Base-by-base conservation (phyloP, 2,113 vertebrate species). In the Octodon degus region DNA sequence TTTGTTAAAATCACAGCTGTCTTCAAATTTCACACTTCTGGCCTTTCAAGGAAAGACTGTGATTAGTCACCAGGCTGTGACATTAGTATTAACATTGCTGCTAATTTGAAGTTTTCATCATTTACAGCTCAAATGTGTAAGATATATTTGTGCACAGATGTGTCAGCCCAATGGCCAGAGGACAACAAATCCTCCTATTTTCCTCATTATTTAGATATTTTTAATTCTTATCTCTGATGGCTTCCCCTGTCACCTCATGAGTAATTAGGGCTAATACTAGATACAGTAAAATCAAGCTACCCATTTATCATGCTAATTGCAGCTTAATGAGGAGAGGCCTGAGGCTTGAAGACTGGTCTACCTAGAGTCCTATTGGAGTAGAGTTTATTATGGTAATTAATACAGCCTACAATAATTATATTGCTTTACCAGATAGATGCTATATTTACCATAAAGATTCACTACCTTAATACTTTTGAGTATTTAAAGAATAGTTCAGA, bases 251-350 rank as follows among this genome's bases (percentile, higher is more conserved):
- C 98, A 98, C 97, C 93, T 98, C 93, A 97, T 98, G 97, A 98
- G 93, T 93, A 98, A 98, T 94, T 91, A 89, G 96, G 97, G 90
- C 92, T 97, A 85, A 98, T 98, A 97, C 95, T 98, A 93, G 94
- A 97, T 97, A 81, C 96, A 98, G 98, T 96, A 90, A 96, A 97
- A 98, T 97, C 97, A 98, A 92, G 70, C 89, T 96, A 95, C 79
- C 84, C 96, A 98, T 99, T 98, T 97, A 98, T 99, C 98, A 98
- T 97, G 97, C 92, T 98, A 98, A 99, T 98, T 98, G 97, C 98
- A 97, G 86, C 96, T 98, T 98, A 98, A 99, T 98, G 97, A 98
- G 96, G 87, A 98, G 95, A 96, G 93, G 94, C 98, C 98, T 97
- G 91, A 97, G 93, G 98, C 98, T 98, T 76, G 93, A 95, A 97